phyloP scores from a whole-genome alignment of 2,888 invertebrate species.

The Cinara cedri region DNA sequence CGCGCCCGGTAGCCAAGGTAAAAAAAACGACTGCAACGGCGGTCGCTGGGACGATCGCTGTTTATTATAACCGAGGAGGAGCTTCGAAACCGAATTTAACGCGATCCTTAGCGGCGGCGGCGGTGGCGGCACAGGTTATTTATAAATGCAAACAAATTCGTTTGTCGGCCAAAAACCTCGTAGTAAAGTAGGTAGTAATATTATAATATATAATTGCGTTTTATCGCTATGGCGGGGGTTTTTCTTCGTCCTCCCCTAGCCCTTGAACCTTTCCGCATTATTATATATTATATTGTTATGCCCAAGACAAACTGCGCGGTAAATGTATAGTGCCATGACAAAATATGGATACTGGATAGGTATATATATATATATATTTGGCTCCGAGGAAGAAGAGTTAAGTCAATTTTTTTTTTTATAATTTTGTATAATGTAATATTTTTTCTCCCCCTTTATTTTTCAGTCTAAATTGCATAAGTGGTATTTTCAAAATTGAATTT shows the following conservation, averaged over 20 bases:
- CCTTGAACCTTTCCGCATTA: background rate
- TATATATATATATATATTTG: no score
- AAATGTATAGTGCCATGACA: no score
- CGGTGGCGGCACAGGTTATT: constrained; percentile 6
- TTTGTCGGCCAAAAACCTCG: constrained; percentile 15
- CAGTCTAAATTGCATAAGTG: no score
- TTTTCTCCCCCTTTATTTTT: no score
- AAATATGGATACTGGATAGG: no score
- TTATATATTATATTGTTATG: no score
- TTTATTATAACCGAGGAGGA: background rate
- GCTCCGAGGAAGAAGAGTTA: no score
- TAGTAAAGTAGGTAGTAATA: no score
- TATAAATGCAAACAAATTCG: constrained; percentile 37
- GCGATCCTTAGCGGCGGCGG: background rate
- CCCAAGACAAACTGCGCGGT: no score
- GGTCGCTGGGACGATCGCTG: background rate
- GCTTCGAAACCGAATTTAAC: constrained; percentile 5
- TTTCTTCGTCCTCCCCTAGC: background rate
- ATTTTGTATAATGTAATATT: no score
- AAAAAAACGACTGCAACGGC: background rate
- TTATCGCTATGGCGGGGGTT: background rate
- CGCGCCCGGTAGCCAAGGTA: constrained; percentile 1
- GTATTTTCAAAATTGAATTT: no score
- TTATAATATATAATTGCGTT: background rate
- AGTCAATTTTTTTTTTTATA: no score